These are phyloP conservation scores for Hydrolagus colliei DNA, from an alignment of 2,797 vertebrate genomes.

Conservation along the genomic window DNA sequence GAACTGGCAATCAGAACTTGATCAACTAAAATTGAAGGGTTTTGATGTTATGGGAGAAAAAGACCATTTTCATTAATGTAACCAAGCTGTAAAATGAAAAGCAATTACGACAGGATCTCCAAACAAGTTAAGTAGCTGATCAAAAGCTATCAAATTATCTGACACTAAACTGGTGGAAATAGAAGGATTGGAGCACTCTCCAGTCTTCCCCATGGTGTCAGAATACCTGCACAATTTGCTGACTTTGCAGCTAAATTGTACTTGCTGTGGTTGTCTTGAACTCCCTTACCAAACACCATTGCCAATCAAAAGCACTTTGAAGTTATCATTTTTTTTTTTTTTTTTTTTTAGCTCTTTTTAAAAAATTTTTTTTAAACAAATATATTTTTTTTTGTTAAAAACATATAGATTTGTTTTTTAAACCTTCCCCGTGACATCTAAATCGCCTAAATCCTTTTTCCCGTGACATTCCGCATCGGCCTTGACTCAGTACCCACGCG, in stretches of 20 bases:
- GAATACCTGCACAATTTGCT: background rate
- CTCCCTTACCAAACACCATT: background rate
- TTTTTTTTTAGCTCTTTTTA: too few species aligned
- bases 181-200: background rate
- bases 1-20: too few species aligned
- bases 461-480: too few species aligned
- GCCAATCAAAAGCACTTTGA: background rate
- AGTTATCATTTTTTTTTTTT: background rate
- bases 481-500: too few species aligned
- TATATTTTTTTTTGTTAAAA: too few species aligned
- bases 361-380: too few species aligned
- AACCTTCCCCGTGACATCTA: too few species aligned
- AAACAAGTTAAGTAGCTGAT: background rate
- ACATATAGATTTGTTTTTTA: too few species aligned
- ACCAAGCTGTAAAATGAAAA: background rate
- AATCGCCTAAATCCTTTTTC: too few species aligned
- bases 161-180: background rate
- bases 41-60: background rate
- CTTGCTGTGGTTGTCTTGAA: background rate
- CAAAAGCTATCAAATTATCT: background rate
- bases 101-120: background rate
- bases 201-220: background rate
- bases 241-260: background rate
- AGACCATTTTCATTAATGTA: background rate
- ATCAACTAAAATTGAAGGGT: background rate